Evolutionary conservation across 2,888 invertebrate genomes (phyloP).

Genomic region (Dexiosoma caninum): DNA sequence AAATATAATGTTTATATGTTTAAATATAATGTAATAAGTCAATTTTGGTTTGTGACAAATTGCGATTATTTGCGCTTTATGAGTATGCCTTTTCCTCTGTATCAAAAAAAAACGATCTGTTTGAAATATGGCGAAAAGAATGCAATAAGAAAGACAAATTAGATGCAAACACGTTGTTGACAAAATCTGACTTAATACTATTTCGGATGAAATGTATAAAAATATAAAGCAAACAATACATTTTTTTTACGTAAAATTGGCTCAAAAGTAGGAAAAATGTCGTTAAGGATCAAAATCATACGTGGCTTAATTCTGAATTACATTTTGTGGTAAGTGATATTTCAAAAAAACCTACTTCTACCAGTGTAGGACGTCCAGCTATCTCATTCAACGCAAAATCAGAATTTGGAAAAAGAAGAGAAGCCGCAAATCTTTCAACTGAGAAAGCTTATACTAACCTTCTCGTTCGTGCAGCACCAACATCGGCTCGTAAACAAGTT

Average conservation of each 20-base stretch:
- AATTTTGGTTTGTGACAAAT: background rate
- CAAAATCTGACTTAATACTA: background rate
- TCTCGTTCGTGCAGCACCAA: background rate
- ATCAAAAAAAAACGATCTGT: no score
- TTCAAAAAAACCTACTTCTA: no score
- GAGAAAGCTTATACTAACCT: background rate
- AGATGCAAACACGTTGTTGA: conserved; percentile 11
- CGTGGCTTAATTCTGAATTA: conserved; percentile 4
- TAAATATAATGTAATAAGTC: no score
- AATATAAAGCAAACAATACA: no score
- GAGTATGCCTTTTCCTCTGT: background rate
- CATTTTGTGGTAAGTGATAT: background rate
- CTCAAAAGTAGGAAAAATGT: no score
- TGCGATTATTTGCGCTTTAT: background rate
- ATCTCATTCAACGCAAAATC: no score
- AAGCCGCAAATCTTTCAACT: no score
- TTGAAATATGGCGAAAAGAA: conserved; percentile 14
- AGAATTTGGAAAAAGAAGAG: no score
- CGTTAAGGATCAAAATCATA: no score
- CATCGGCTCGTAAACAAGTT: background rate
- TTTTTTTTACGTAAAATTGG: no score
- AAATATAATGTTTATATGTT: no score
- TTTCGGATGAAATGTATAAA: conserved; percentile 12
- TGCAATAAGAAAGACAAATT: background rate
- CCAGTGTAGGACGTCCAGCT: no score